Conservation (phyloP, 2,888 invertebrate species). For the Napeogenes inachia region DNA sequence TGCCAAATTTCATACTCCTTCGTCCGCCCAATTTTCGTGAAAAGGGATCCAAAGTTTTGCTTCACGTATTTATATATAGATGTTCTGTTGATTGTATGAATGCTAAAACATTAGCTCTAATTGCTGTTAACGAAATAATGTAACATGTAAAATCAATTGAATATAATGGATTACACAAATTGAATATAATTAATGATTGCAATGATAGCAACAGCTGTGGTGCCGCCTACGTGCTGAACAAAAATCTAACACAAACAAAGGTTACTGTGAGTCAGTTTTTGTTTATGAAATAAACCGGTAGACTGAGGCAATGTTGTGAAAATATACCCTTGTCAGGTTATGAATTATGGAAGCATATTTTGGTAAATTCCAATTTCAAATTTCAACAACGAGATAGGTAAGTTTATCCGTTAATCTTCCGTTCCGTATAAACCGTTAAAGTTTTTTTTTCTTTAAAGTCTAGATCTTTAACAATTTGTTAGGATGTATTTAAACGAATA, state of each 20-base stretch:
- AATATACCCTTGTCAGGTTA: constrained; percentile 2
- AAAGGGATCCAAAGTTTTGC: too few species aligned
- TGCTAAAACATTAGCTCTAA: neutral
- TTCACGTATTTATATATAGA: too few species aligned
- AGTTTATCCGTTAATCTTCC: too few species aligned
- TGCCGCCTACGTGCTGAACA: constrained; percentile 12
- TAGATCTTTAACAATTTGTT: neutral
- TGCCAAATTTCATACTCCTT: too few species aligned
- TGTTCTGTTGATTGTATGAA: neutral
- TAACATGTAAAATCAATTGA: constrained; percentile 8
- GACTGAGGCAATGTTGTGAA: neutral
- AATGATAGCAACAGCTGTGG: constrained; percentile 21
- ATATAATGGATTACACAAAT: constrained; percentile 1
- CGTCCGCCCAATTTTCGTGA: too few species aligned
- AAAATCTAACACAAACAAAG: constrained; percentile 20
- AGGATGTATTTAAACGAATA: neutral
- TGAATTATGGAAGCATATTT: neutral
- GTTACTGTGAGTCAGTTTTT: constrained; percentile 17
- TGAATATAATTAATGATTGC: constrained; percentile 7
- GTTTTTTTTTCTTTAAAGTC: neutral
- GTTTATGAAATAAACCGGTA: constrained; percentile 16
- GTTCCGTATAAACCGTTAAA: too few species aligned
- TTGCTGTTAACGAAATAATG: neutral
- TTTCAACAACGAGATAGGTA: too few species aligned
- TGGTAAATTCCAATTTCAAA: too few species aligned